Evolutionary conservation across 2,797 vertebrate species (phyloP).

Genomic region (Mallotus villosus): DNA sequence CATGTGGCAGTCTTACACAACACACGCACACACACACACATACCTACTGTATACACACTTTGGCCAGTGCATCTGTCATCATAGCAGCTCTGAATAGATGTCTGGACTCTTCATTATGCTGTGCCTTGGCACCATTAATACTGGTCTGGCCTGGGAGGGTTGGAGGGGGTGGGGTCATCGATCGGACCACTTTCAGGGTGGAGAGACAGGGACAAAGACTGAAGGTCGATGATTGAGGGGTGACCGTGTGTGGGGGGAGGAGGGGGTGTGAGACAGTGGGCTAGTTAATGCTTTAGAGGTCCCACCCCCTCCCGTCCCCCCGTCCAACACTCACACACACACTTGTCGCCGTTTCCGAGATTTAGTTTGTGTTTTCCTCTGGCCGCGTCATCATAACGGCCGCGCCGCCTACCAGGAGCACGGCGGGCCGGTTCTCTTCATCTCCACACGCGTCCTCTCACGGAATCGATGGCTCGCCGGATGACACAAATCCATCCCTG

Average conservation of each 20-base stretch:
- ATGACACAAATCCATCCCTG: constrained; percentile 38
- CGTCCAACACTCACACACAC: no score
- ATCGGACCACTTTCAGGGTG: constrained; percentile 24
- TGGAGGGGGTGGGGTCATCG: constrained; percentile 34
- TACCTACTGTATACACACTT: constrained; percentile 25
- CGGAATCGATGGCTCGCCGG: constrained; percentile 38
- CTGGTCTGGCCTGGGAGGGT: constrained; percentile 51
- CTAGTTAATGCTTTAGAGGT: neutral
- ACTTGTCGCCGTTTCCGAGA: no score
- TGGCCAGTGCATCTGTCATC: constrained; percentile 17
- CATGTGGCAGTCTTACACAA: constrained; percentile 26
- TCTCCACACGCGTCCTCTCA: neutral
- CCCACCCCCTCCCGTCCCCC: no score
- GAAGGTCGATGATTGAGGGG: constrained; percentile 46
- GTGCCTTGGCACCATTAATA: constrained; percentile 60
- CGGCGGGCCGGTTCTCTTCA: no score
- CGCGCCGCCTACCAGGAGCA: no score
- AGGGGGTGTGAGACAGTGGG: neutral
- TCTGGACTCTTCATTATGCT: constrained; percentile 56
- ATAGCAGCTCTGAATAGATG: constrained; percentile 23
- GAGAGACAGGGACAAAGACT: constrained; percentile 35
- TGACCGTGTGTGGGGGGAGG: neutral
- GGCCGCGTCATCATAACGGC: no score
- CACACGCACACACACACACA: no score
- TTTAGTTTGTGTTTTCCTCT: no score